A percentile compares a stretch with the other conserved stretches of the same genome.
phyloP scores from a whole-genome alignment of 2,888 invertebrate genomes.

The Ryuthela nishihirai region DNA sequence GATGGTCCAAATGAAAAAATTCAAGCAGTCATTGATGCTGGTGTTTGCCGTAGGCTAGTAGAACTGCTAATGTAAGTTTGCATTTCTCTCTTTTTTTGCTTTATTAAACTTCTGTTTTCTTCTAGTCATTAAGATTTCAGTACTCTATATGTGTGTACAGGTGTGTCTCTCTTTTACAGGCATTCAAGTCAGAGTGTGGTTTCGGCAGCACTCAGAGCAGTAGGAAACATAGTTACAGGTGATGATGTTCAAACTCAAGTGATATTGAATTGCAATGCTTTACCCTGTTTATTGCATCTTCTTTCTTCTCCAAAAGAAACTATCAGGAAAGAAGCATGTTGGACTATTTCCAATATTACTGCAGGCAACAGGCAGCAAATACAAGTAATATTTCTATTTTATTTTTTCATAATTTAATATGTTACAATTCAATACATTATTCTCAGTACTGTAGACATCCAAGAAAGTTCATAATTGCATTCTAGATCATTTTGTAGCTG shows the following conservation, averaged over 20 bases:
- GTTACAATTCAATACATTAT: no score
- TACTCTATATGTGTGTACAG: background rate
- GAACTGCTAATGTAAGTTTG: constrained; percentile 60
- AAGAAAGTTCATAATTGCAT: no score
- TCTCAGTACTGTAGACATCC: no score
- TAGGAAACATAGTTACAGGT: constrained; percentile 96
- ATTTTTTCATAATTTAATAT: no score
- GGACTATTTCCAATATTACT: constrained; percentile 95
- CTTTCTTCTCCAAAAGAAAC: constrained; percentile 71
- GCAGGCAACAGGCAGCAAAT: constrained; percentile 93
- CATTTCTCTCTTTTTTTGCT: background rate
- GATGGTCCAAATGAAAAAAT: constrained; percentile 98
- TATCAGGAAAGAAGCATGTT: constrained; percentile 91
- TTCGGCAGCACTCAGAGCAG: constrained; percentile 90
- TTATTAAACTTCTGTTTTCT: background rate
- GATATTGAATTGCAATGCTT: constrained; percentile 82
- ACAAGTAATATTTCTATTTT: constrained; percentile 64
- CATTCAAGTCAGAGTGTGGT: constrained; percentile 77
- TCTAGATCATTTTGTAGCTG: no score
- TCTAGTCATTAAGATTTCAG: no score
- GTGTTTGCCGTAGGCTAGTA: constrained; percentile 77
- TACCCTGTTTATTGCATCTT: constrained; percentile 76
- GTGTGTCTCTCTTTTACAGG: constrained; percentile 55
- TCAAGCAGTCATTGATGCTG: constrained; percentile 92
- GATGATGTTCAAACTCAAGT: constrained; percentile 95